These are phyloP conservation scores for Medauroidea extradentata DNA, from an alignment of 1,140 invertebrate genomes.

Conservation along the genomic window DNA sequence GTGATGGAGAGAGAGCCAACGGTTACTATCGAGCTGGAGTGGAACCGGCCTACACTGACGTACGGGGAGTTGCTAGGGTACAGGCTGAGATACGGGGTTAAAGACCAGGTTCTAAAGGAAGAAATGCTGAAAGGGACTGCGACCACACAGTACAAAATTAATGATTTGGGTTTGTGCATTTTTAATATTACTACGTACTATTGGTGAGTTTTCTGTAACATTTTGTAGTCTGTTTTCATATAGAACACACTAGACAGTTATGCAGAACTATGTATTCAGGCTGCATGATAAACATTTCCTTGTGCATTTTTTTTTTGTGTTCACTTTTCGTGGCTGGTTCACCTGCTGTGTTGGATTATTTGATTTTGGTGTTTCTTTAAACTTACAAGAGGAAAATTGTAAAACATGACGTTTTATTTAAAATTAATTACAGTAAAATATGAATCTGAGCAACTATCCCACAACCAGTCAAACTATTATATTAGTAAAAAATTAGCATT, in stretches of 20 bases:
- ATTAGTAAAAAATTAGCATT: no score
- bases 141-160: conserved; percentile 52
- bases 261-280: no score
- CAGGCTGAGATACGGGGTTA: conserved; percentile 50
- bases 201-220: background rate
- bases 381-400: no score
- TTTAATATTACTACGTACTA: no score
- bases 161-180: conserved; percentile 45
- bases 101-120: conserved; percentile 27
- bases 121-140: conserved; percentile 35
- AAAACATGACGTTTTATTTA: no score
- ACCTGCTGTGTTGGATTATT: background rate
- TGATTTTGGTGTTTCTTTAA: background rate
- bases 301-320: no score
- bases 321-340: no score
- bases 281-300: no score
- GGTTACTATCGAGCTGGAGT: conserved; percentile 83
- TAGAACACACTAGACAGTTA: background rate
- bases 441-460: background rate
- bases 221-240: background rate
- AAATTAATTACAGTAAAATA: no score
- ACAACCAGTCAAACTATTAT: background rate
- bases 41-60: conserved; percentile 79
- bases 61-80: conserved; percentile 81
- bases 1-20: conserved; percentile 77